Percentiles rank a stretch among this genome's conserved stretches.
These are phyloP conservation scores for Plebejus argus DNA, from an alignment of 2,888 invertebrate species.

Conservation along the genomic window DNA sequence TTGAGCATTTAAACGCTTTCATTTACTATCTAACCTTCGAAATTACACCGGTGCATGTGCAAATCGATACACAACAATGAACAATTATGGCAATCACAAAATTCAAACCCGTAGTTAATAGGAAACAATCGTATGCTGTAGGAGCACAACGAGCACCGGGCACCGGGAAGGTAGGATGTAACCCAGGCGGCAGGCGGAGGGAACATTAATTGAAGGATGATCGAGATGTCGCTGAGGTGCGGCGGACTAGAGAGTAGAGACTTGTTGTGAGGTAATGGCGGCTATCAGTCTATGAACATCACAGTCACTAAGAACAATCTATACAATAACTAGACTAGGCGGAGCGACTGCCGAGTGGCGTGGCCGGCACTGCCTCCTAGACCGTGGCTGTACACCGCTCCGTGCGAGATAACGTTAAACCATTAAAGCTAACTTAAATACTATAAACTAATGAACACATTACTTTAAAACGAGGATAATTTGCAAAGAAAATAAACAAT, in stretches of 20 bases:
- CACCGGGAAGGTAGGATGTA: conserved; percentile 39
- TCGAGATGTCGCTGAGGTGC: conserved; percentile 56
- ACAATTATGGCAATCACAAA: conserved; percentile 73
- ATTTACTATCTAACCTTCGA: conserved; percentile 51
- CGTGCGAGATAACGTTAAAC: conserved; percentile 62
- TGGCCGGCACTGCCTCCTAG: conserved; percentile 55
- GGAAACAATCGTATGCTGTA: conserved; percentile 28
- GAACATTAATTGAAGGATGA: conserved; percentile 47
- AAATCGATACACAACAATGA: conserved; percentile 64
- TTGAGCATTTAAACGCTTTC: conserved; percentile 71
- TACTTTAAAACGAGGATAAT: conserved; percentile 73
- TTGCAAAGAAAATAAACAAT: conserved; percentile 71
- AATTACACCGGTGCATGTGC: conserved; percentile 68
- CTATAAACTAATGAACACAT: conserved; percentile 75
- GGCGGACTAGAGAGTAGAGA: conserved; percentile 66
- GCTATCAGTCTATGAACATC: conserved; percentile 85
- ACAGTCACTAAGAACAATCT: conserved; percentile 83
- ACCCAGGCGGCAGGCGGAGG: conserved; percentile 24
- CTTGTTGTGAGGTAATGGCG: conserved; percentile 79
- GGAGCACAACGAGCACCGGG: conserved; percentile 52
- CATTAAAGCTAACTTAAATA: conserved; percentile 74
- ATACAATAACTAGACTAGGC: conserved; percentile 75
- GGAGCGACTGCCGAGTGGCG: conserved; percentile 56
- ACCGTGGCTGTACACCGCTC: conserved; percentile 64
- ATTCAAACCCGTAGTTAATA: conserved; percentile 63